A percentile compares a stretch with the other conserved stretches of the same genome.
Conservation (phyloP, 2,113 vertebrate genomes). For the Chlorodrepanis virens region DNA sequence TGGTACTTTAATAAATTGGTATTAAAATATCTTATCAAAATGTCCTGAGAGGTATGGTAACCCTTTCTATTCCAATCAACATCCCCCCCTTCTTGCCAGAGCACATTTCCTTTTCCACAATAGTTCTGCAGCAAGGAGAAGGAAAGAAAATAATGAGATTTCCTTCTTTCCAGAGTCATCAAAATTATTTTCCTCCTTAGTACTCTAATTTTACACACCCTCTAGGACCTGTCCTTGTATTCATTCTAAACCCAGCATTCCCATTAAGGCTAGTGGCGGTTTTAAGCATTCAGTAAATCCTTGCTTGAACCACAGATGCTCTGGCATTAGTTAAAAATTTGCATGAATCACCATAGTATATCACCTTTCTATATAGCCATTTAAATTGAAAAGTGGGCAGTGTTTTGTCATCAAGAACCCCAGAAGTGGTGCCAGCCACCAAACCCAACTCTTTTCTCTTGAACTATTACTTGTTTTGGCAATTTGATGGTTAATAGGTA, state of each 20-base stretch:
- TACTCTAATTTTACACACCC: constrained; percentile 46
- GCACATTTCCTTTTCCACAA: constrained; percentile 58
- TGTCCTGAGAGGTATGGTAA: constrained; percentile 79
- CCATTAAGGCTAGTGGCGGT: neutral
- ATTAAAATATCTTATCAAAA: constrained; percentile 87
- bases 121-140: constrained; percentile 35
- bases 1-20: constrained; percentile 86
- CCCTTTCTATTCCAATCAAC: constrained; percentile 76
- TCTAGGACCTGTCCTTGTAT: neutral
- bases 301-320: neutral
- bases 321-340: neutral
- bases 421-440: neutral
- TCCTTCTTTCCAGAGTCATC: constrained; percentile 59
- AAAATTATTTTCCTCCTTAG: constrained; percentile 52
- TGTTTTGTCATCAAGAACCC: neutral
- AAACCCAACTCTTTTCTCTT: neutral
- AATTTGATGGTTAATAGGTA: constrained; percentile 72
- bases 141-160: constrained; percentile 5
- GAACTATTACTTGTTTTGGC: constrained; percentile 57
- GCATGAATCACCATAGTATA: neutral
- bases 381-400: neutral
- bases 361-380: neutral
- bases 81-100: neutral
- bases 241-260: neutral
- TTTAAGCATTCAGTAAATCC: neutral